A percentile compares a stretch with the other conserved stretches of the same genome.
Conservation (phyloP, 2,888 invertebrate genomes). For the Caenorhabditis afra region DNA sequence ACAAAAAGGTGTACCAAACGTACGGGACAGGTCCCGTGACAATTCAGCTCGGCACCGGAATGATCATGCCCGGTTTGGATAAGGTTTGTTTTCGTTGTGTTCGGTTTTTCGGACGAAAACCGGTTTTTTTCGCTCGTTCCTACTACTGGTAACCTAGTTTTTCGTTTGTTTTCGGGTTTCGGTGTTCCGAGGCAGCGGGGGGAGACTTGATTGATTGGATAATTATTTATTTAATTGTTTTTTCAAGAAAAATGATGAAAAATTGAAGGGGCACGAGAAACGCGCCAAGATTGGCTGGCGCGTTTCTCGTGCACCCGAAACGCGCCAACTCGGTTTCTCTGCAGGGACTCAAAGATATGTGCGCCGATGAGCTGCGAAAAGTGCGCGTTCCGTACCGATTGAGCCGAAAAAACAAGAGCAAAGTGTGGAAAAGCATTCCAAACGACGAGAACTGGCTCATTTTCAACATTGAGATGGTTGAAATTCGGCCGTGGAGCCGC, state of each 20-base stretch:
- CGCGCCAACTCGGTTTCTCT: too few relatives aligned
- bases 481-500: conserved; percentile 71
- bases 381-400: conserved; percentile 79
- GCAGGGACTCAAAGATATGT: conserved; percentile 77
- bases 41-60: conserved; percentile 80
- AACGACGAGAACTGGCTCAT: conserved; percentile 80
- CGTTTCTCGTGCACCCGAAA: neutral
- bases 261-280: neutral
- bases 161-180: neutral
- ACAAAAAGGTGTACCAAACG: conserved; percentile 68
- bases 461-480: conserved; percentile 76
- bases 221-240: too few relatives aligned
- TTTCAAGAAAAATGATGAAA: too few relatives aligned
- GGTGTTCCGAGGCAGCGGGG: neutral
- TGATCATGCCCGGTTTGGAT: conserved; percentile 80
- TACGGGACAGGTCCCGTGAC: conserved; percentile 76
- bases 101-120: neutral
- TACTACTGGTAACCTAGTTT: conserved; percentile 35
- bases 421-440: conserved; percentile 80
- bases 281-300: neutral
- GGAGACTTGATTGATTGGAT: conserved; percentile 26
- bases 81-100: conserved; percentile 68
- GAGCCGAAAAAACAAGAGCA: conserved; percentile 77
- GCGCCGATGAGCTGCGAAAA: conserved; percentile 77
- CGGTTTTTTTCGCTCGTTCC: neutral